Percentiles rank a stretch among this genome's conserved stretches.
Evolutionary conservation across 2,797 vertebrate genomes (phyloP).

Genomic region (Potorous gilbertii): DNA sequence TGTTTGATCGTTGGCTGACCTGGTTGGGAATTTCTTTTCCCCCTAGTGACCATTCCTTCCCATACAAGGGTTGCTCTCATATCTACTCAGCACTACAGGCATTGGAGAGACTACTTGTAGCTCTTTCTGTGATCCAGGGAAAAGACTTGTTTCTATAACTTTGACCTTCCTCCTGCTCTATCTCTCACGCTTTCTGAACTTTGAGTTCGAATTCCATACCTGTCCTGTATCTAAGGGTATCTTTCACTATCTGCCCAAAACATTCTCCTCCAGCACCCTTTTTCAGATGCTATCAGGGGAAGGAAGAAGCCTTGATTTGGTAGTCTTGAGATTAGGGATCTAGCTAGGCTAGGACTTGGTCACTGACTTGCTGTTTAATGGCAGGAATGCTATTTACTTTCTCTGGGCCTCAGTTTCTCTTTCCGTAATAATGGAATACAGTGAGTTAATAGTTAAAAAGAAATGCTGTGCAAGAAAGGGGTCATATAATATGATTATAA

Average conservation of each 20-base stretch:
- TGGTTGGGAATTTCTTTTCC: not conserved
- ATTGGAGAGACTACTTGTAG: not conserved
- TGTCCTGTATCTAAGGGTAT: not conserved
- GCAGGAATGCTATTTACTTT: not conserved
- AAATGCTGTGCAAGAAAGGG: not conserved
- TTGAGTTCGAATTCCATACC: not conserved
- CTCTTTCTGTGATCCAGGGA: not conserved
- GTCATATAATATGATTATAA: not conserved
- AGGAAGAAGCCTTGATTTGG: not conserved
- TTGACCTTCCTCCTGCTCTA: not conserved
- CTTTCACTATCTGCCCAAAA: not conserved
- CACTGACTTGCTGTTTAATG: not conserved
- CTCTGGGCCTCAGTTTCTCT: constrained; percentile 45
- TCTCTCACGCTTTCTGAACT: not conserved
- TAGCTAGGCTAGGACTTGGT: not conserved
- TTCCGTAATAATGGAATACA: not conserved
- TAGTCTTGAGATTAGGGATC: not conserved
- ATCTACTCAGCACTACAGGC: not conserved
- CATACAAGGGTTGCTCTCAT: not conserved
- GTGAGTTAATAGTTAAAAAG: not conserved
- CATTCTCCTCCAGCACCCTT: not conserved
- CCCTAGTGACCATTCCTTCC: not conserved
- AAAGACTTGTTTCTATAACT: not conserved
- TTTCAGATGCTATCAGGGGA: not conserved
- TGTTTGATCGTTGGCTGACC: not conserved